These are phyloP conservation scores for Bembecia ichneumoniformis DNA, from an alignment of 2,888 invertebrate genomes.

Conservation along the genomic window DNA sequence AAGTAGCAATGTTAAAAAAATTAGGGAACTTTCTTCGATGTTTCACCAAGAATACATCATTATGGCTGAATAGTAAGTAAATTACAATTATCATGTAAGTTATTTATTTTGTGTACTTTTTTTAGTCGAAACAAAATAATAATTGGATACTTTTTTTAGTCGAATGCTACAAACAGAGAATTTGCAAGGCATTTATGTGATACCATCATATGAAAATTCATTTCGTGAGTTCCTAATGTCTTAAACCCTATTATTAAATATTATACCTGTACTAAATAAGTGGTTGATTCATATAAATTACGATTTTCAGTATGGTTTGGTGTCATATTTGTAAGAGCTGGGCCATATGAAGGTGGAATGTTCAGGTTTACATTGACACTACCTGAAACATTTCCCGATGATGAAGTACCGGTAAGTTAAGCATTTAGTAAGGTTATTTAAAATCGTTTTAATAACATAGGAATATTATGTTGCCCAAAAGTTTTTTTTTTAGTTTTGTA, in stretches of 20 bases:
- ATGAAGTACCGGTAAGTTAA: slow-evolving; percentile 83
- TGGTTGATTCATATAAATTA: no score
- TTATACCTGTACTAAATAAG: no score
- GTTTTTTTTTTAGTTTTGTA: neutral
- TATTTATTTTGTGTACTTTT: no score
- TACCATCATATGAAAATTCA: slow-evolving; percentile 89
- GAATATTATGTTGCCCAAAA: neutral
- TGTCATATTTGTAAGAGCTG: slow-evolving; percentile 89
- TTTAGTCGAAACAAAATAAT: no score
- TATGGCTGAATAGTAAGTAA: slow-evolving; percentile 91
- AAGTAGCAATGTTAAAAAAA: slow-evolving; percentile 61
- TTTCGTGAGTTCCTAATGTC: slow-evolving; percentile 74
- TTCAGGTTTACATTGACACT: slow-evolving; percentile 90
- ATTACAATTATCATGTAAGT: no score
- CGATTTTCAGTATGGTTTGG: slow-evolving; percentile 92
- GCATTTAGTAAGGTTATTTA: neutral
- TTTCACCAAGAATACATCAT: slow-evolving; percentile 92
- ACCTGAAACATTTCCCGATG: slow-evolving; percentile 90
- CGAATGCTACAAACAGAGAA: slow-evolving; percentile 89
- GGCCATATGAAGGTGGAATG: slow-evolving; percentile 89
- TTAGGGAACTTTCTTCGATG: slow-evolving; percentile 78
- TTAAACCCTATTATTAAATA: no score
- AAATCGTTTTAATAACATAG: neutral
- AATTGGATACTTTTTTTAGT: slow-evolving; percentile 64
- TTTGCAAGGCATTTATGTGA: slow-evolving; percentile 90